Base-by-base conservation (phyloP, 35 echinoderm and acorn worm species). In the Lytechinus variegatus region DNA sequence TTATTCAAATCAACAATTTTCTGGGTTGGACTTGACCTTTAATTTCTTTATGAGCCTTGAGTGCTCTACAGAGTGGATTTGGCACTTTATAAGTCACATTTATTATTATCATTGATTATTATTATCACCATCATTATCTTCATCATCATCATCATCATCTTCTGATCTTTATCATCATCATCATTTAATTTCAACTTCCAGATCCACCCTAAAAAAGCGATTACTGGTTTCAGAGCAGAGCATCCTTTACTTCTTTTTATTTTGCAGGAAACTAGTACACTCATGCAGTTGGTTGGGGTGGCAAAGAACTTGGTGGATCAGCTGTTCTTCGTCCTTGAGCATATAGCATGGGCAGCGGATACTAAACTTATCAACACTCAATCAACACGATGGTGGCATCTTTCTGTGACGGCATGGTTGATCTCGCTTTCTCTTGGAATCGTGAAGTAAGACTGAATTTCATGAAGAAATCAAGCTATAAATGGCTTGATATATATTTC, bases 301-400 rank as follows among this genome's bases (percentile, higher is more conserved):
- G 28, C 95, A 4, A 95, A 98, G 28, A 97, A 97, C 87, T 19
- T 95, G 1, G 86, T 95, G 27, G 96, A 98, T 44, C 97, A 98
- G 94, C 21, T 89, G 1, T 98, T 97, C 95, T 98, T 97, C 54
- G 95, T 96, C 12, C 54, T 97, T 54, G 97, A 98, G 91, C 97
- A 98, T 91, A 98, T 97, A 13, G 97, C 97, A 16, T 98, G 97
- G 97, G 96, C 96, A 55, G 95, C 96, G 87, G 97, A 98, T 28
- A 94, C 95, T 44, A 95, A 96, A 66, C 97, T 98, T 27, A 94
- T 98, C 53, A 87, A 96, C 11, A 96, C 91, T 27, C 95, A 92
- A 19, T 96, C 97, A 8, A 56, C 16, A 11, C 95, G 54, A 87
- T 98, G 97, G 97, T 96, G 95, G 92, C 61, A 53, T 3, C 66